phyloP scores from a whole-genome alignment of 2,113 vertebrate species.

The Dascyllus trimaculatus region DNA sequence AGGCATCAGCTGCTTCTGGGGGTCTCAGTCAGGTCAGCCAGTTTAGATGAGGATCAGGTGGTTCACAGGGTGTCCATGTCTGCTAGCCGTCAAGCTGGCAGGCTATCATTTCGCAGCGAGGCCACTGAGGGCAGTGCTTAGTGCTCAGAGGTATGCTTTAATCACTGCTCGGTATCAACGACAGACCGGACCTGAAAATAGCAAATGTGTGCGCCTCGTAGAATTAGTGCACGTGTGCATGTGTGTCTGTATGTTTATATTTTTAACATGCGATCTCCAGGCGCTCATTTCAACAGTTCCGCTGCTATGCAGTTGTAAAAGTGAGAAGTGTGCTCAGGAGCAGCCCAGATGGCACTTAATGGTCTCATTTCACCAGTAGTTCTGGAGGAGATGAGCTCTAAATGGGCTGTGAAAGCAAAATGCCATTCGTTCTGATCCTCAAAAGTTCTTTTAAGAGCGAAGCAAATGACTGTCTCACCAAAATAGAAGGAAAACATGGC shows the following conservation, averaged over 20 bases:
- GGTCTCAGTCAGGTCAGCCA: slow-evolving; percentile 72
- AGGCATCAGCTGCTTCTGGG: slow-evolving; percentile 70
- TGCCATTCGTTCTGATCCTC: not conserved
- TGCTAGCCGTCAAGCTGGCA: slow-evolving; percentile 62
- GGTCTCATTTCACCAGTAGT: slow-evolving; percentile 28
- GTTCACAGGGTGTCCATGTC: slow-evolving; percentile 78
- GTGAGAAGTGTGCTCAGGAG: slow-evolving; percentile 68
- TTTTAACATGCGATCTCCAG: slow-evolving; percentile 50
- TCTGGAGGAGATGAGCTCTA: slow-evolving; percentile 32
- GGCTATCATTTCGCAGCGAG: slow-evolving; percentile 68
- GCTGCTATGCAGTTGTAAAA: slow-evolving; percentile 54
- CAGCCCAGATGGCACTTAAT: slow-evolving; percentile 30
- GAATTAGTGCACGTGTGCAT: not conserved
- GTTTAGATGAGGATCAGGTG: slow-evolving; percentile 73
- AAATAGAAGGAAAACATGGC: not conserved
- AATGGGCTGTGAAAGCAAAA: slow-evolving; percentile 22
- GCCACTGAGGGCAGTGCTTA: slow-evolving; percentile 63
- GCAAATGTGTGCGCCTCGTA: slow-evolving; percentile 39
- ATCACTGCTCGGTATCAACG: slow-evolving; percentile 62
- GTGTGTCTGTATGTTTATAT: slow-evolving; percentile 48
- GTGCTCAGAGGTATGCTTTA: slow-evolving; percentile 76
- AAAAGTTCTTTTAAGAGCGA: slow-evolving; percentile 11
- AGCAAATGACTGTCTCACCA: not conserved
- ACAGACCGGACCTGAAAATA: slow-evolving; percentile 71
- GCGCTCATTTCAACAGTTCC: slow-evolving; percentile 61